phyloP scores from a whole-genome alignment of 2,113 vertebrate genomes.

The Thomomys bottae region DNA sequence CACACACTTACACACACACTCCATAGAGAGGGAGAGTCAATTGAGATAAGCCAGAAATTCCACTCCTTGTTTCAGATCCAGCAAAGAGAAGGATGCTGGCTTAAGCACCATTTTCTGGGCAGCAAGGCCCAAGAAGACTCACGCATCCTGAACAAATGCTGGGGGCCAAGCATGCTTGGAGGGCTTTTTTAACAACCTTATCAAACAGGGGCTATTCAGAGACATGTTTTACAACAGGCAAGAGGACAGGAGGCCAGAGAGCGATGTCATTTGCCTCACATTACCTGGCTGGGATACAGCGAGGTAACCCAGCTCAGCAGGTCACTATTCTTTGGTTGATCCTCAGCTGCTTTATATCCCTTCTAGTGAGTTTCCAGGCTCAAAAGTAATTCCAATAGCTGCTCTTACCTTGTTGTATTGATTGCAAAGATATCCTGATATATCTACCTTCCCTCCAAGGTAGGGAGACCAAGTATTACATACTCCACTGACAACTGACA shows the following conservation, averaged over 20 bases:
- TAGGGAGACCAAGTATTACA: background rate
- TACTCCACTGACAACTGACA: background rate
- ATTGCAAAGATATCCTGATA: background rate
- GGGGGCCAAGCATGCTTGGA: background rate
- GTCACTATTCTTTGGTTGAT: background rate
- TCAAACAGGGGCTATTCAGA: background rate
- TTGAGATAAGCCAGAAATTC: background rate
- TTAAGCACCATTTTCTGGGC: background rate
- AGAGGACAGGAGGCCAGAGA: background rate
- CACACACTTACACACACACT: background rate
- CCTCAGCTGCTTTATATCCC: background rate
- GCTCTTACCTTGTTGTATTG: background rate
- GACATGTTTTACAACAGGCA: background rate
- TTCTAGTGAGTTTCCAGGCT: background rate
- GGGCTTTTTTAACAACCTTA: background rate
- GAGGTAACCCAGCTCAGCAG: background rate
- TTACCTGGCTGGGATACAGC: background rate
- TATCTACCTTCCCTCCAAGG: background rate
- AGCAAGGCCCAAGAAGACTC: no score
- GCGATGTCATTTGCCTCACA: rapidly evolving
- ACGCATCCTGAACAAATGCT: rapidly evolving
- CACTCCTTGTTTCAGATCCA: background rate
- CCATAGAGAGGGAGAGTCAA: background rate
- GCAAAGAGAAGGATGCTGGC: background rate
- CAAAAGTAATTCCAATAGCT: background rate